These are phyloP conservation scores for Capreolus pygargus DNA, from an alignment of 2,113 vertebrate species.

Conservation along the genomic window DNA sequence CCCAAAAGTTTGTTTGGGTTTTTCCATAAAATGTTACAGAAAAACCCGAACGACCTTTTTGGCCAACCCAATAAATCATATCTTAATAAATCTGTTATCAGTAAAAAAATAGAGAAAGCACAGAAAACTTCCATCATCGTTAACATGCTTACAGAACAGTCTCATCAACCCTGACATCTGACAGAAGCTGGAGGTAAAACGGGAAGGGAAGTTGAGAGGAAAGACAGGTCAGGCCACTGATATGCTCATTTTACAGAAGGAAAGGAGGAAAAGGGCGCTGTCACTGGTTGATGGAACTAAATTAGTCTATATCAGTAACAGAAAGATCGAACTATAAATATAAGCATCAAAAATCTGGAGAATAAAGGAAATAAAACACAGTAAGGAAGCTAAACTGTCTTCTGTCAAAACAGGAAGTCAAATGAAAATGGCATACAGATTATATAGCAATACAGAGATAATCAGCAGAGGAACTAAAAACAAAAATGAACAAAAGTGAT, in stretches of 20 bases:
- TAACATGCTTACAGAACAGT: background rate
- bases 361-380: background rate
- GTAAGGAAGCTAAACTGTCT: background rate
- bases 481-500: background rate
- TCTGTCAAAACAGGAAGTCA: background rate
- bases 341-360: background rate
- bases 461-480: background rate
- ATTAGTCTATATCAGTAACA: background rate
- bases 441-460: background rate
- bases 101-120: background rate
- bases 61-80: background rate
- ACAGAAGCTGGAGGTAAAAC: background rate
- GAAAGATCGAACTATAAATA: background rate
- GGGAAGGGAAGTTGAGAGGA: accelerated
- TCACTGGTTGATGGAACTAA: background rate
- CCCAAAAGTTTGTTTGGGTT: background rate
- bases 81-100: background rate
- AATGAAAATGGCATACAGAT: background rate
- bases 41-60: background rate
- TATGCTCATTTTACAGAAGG: background rate
- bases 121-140: background rate
- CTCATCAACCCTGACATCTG: background rate
- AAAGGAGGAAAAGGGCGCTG: background rate
- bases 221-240: background rate
- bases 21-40: background rate